Conservation (phyloP, 23 tunicate genomes). For the Ascidia mentula region DNA sequence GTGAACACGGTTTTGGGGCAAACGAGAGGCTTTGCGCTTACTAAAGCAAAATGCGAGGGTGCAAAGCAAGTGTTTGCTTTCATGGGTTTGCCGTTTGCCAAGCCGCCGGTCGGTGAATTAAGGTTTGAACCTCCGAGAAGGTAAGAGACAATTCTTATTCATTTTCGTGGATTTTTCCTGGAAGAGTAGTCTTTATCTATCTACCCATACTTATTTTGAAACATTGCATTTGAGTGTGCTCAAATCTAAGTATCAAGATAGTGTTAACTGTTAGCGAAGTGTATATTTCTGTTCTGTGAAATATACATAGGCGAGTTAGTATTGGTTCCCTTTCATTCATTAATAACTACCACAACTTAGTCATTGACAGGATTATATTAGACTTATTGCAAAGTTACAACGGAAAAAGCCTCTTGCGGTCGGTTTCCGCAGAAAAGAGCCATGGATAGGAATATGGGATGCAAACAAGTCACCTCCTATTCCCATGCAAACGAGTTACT, state of each 20-base stretch:
- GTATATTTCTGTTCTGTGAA: no score
- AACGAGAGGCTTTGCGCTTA: neutral
- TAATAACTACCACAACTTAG: no score
- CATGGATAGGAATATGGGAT: constrained; percentile 27
- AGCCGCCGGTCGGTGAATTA: constrained; percentile 26
- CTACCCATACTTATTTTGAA: neutral
- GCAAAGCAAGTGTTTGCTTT: constrained; percentile 28
- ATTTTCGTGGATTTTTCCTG: no score
- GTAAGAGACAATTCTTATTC: constrained; percentile 12
- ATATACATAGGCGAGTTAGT: no score
- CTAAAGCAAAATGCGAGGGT: neutral
- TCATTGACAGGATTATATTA: no score
- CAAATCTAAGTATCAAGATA: no score
- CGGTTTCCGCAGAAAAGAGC: neutral
- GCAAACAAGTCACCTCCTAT: neutral
- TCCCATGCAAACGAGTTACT: constrained; percentile 4
- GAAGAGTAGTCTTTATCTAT: neutral
- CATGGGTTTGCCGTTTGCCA: constrained; percentile 17
- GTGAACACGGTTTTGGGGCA: constrained; percentile 5
- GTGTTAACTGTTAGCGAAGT: no score
- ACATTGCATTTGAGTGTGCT: neutral
- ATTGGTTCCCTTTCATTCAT: no score
- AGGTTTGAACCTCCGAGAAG: constrained; percentile 33
- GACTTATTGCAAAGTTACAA: no score
- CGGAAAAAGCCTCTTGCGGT: no score